Base-by-base conservation (phyloP, 2,113 vertebrate species). In the Alosa alosa region DNA sequence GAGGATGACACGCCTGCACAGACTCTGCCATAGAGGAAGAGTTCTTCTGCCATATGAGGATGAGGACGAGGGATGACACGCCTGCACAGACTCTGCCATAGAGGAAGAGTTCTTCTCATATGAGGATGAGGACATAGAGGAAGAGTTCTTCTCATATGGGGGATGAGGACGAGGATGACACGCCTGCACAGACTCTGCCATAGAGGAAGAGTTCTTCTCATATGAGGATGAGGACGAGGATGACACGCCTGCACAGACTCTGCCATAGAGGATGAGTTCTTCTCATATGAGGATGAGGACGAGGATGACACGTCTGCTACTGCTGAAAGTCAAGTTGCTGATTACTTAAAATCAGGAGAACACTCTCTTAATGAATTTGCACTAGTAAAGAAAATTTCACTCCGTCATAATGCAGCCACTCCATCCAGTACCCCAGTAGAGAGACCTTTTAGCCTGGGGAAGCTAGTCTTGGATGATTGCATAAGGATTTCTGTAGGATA, bases 101-200 rank as follows among this genome's bases (percentile, higher is more conserved):
- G n/a, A n/a, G n/a, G n/a, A n/a, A n/a, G n/a, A n/a, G n/a, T n/a
- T n/a, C n/a, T 88, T 88, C 85, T 81, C 81, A 75, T 84, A 52
- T 87, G 81, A 87, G 22, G 82, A 88, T 64, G 89, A 88, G 45
- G 88, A 86, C n/a, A n/a, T n/a, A n/a, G n/a, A n/a, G n/a, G n/a
- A n/a, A n/a, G n/a, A n/a, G n/a, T n/a, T n/a, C n/a, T 88, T 88
- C 85, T 81, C 81, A 75, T 84, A 52, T 87, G n/a, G 81, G 85
- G 22, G 82, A 88, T 64, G 89, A 88, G 45, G 88, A 86, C n/a
- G n/a, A n/a, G n/a, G n/a, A n/a, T 0, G 83, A 85, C 41, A 22
- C 52, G 41, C 50, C 36, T 82, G 60, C 49, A n/a, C n/a, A n/a
- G n/a, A n/a, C n/a, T n/a, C n/a, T n/a, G n/a, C n/a, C n/a, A n/a